Conservation (phyloP, 2,888 invertebrate species). For the Allygus modestus region DNA sequence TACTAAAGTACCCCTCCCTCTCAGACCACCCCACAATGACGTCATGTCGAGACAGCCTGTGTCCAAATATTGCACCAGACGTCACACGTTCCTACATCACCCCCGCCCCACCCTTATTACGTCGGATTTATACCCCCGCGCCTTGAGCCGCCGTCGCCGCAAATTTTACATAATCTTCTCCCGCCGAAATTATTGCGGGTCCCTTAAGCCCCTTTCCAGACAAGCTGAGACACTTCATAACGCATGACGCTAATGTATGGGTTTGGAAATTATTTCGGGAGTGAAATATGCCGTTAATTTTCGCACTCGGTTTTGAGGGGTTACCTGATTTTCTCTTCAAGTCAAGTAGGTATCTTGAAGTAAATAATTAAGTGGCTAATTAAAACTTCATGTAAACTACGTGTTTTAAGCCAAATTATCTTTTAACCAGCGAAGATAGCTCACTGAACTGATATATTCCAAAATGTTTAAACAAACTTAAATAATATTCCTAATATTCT, state of each 20-base stretch:
- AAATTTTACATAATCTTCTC: slow-evolving; percentile 36
- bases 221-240: neutral
- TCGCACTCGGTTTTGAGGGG: neutral
- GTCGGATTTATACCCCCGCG: neutral
- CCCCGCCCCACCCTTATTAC: slow-evolving; percentile 23
- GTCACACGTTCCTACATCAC: slow-evolving; percentile 24
- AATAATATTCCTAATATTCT: no score
- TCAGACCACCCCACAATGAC: neutral
- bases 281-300: slow-evolving; percentile 6
- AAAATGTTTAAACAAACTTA: no score
- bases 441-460: no score
- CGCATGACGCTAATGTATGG: slow-evolving; percentile 24
- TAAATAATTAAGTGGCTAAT: no score
- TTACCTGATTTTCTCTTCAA: no score
- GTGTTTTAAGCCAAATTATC: no score
- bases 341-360: no score
- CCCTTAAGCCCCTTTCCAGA: neutral
- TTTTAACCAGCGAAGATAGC: no score
- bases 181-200: slow-evolving; percentile 33
- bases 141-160: no score
- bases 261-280: neutral
- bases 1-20: slow-evolving; percentile 13
- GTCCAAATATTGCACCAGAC: slow-evolving; percentile 42
- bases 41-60: slow-evolving; percentile 15
- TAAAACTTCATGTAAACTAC: no score